phyloP scores from a whole-genome alignment of 53 echinoderm and acorn worm species.

The Astropecten irregularis region DNA sequence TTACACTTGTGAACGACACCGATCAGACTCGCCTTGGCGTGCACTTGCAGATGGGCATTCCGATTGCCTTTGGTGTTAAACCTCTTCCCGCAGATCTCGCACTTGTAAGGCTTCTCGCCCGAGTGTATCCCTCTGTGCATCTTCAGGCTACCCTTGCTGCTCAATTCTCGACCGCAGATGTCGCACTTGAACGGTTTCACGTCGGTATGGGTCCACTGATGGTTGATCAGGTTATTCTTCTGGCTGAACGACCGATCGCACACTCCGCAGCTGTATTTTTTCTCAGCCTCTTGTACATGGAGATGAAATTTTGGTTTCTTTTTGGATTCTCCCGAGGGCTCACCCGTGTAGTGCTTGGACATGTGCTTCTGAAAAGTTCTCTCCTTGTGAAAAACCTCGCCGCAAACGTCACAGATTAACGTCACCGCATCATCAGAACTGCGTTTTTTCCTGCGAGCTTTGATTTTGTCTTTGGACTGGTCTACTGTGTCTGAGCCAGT shows the following conservation, averaged over 20 bases:
- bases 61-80: background rate
- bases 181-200: background rate
- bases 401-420: too few relatives aligned
- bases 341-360: too few relatives aligned
- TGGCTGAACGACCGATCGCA: slow-evolving; percentile 12
- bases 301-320: too few relatives aligned
- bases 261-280: slow-evolving; percentile 2
- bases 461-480: too few relatives aligned
- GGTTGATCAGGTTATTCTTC: slow-evolving; percentile 15
- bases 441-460: too few relatives aligned
- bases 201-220: background rate
- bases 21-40: too few relatives aligned
- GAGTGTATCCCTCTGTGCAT: slow-evolving; percentile 28
- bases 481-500: too few relatives aligned
- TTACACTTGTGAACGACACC: too few relatives aligned
- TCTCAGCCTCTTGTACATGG: background rate
- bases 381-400: too few relatives aligned
- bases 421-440: too few relatives aligned
- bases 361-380: too few relatives aligned
- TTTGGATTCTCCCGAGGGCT: too few relatives aligned
- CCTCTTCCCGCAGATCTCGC: background rate
- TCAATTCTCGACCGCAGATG: background rate
- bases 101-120: slow-evolving; percentile 1
- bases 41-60: background rate
- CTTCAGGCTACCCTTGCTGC: background rate